Percentiles rank a stretch among this genome's conserved stretches.
phyloP scores from a whole-genome alignment of 2,797 vertebrate genomes.

The Tenualosa thibaudeaui region DNA sequence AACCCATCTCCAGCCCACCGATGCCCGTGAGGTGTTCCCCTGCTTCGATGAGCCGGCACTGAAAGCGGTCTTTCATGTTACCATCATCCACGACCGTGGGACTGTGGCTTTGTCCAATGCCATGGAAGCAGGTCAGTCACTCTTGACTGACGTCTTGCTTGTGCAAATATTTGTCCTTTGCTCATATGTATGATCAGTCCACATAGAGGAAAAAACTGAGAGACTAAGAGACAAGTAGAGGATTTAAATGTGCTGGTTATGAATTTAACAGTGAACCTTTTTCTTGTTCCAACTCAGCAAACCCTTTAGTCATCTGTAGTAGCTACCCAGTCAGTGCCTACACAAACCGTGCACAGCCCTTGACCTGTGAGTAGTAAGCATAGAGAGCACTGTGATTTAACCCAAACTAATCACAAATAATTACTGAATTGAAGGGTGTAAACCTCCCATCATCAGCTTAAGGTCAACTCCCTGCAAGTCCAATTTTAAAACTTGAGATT shows the following conservation, averaged over 20 bases:
- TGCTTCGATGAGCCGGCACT: slow-evolving; percentile 95
- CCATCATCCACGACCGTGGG: slow-evolving; percentile 67
- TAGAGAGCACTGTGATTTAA: too few species aligned
- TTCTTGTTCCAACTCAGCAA: too few species aligned
- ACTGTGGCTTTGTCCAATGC: slow-evolving; percentile 85
- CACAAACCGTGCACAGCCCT: too few species aligned
- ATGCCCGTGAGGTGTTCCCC: slow-evolving; percentile 89
- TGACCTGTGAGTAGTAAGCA: too few species aligned
- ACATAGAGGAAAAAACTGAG: not conserved
- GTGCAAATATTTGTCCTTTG: not conserved
- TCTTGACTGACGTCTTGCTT: not conserved
- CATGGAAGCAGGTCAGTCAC: slow-evolving; percentile 66
- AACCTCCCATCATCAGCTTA: not conserved
- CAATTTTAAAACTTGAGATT: not conserved
- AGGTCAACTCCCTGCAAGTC: not conserved
- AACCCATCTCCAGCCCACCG: slow-evolving; percentile 87
- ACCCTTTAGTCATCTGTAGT: too few species aligned
- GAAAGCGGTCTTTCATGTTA: slow-evolving; percentile 87
- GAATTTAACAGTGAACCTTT: too few species aligned
- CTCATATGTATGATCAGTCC: not conserved
- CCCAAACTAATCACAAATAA: too few species aligned
- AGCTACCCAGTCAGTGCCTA: too few species aligned
- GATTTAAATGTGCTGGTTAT: too few species aligned
- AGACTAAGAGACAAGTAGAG: too few species aligned
- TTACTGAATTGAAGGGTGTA: too few species aligned